Evolutionary conservation across 2,888 invertebrate species (phyloP).

Genomic region (Drosophila putrida): DNA sequence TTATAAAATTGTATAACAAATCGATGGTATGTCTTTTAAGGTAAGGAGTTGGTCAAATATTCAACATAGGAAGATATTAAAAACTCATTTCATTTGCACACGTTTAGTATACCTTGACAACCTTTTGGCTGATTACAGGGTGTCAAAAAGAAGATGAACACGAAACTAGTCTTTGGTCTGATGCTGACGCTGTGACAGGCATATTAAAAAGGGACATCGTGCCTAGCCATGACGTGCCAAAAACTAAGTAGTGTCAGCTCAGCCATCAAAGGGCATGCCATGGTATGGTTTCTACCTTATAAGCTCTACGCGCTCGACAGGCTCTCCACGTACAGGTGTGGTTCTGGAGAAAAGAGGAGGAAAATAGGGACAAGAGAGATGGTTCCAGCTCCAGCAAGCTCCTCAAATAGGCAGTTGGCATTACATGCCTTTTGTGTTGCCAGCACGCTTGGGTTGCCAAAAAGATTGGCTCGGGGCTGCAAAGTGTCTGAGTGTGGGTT

Average conservation of each 20-base stretch:
- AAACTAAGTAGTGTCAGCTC: slow-evolving; percentile 76
- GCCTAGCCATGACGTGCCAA: slow-evolving; percentile 73
- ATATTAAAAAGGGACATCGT: slow-evolving; percentile 75
- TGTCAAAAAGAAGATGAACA: slow-evolving; percentile 25
- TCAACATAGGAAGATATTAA: neutral
- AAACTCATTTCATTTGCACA: no score
- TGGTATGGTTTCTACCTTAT: slow-evolving; percentile 37
- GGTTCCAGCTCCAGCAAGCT: slow-evolving; percentile 5
- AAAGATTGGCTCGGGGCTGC: slow-evolving; percentile 60
- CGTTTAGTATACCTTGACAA: neutral
- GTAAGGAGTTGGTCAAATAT: neutral
- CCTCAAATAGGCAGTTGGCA: slow-evolving; percentile 74
- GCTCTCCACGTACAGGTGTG: slow-evolving; percentile 67
- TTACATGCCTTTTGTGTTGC: slow-evolving; percentile 74
- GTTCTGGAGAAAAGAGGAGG: slow-evolving; percentile 6
- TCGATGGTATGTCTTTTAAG: neutral
- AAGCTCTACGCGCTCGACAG: slow-evolving; percentile 40
- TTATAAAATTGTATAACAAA: neutral
- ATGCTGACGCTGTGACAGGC: slow-evolving; percentile 74
- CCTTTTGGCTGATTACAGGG: slow-evolving; percentile 2
- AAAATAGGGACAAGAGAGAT: neutral
- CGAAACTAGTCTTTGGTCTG: slow-evolving; percentile 64
- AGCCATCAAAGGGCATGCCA: slow-evolving; percentile 73
- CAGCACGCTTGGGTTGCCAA: slow-evolving; percentile 52
- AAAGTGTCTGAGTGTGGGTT: slow-evolving; percentile 18